phyloP scores from a whole-genome alignment of 2,113 vertebrate species.

The Chiloscyllium plagiosum region DNA sequence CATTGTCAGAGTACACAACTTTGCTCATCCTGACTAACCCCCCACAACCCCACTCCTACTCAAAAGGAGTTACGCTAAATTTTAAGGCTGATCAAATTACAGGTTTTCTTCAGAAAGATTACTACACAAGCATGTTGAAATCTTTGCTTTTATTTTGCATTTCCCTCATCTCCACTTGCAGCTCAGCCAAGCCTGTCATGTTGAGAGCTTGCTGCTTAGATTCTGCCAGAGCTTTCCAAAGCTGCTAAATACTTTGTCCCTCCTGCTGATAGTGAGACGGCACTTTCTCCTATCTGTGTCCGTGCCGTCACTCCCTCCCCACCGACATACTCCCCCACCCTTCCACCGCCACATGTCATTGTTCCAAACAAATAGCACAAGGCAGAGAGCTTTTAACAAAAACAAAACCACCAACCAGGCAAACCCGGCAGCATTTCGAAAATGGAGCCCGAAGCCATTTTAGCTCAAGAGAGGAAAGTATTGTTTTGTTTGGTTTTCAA shows the following conservation, averaged over 20 bases:
- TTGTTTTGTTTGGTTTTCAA: constrained; percentile 27
- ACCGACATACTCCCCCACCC: neutral
- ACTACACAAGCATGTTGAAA: neutral
- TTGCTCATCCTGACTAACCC: neutral
- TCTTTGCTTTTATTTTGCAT: neutral
- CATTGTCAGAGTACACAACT: neutral
- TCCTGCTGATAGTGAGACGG: neutral
- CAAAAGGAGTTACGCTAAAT: neutral
- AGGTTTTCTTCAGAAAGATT: neutral
- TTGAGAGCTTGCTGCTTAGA: no score
- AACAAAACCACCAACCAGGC: neutral
- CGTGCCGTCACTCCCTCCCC: no score
- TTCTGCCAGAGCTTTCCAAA: neutral
- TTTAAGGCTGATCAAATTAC: neutral
- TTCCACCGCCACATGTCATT: neutral
- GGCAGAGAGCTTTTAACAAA: constrained; percentile 21
- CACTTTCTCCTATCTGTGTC: neutral
- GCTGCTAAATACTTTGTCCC: neutral
- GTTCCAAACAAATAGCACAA: constrained; percentile 31
- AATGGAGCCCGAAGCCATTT: constrained; percentile 33
- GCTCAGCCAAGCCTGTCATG: neutral
- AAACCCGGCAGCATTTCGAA: constrained; percentile 21
- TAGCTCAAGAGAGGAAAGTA: constrained; percentile 5
- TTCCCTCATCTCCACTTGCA: neutral
- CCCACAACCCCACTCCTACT: neutral